These are phyloP conservation scores for Neocrepidodera transversa DNA, from an alignment of 2,888 invertebrate species.

Conservation along the genomic window DNA sequence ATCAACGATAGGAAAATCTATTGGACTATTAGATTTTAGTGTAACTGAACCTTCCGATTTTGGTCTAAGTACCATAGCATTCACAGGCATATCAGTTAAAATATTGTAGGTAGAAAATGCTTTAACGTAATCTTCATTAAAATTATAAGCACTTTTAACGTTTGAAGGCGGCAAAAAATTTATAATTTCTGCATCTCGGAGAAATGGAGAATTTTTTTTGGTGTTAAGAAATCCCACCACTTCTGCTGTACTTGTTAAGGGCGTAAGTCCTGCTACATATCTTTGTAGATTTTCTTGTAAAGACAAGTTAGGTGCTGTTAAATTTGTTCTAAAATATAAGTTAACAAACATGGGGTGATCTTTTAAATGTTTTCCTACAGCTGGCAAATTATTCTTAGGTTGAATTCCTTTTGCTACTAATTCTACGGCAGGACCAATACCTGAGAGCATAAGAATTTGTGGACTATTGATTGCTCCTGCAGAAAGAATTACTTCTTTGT, in stretches of 20 bases:
- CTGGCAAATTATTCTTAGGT: slow-evolving; percentile 13
- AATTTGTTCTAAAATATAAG: slow-evolving; percentile 5
- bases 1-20: slow-evolving; percentile 50
- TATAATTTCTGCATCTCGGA: slow-evolving; percentile 7
- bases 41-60: slow-evolving; percentile 49
- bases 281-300: too few relatives aligned
- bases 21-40: too few relatives aligned
- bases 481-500: slow-evolving; percentile 68
- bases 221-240: slow-evolving; percentile 8
- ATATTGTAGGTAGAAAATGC: slow-evolving; percentile 4
- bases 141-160: neutral
- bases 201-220: neutral
- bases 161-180: neutral
- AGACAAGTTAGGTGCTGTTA: too few relatives aligned
- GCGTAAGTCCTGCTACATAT: too few relatives aligned
- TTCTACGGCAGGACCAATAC: slow-evolving; percentile 25
- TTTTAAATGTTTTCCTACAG: slow-evolving; percentile 27
- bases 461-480: slow-evolving; percentile 55
- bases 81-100: slow-evolving; percentile 31
- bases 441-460: slow-evolving; percentile 29
- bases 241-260: too few relatives aligned
- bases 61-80: slow-evolving; percentile 44
- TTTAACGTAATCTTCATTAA: neutral
- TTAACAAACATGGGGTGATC: slow-evolving; percentile 19
- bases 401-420: slow-evolving; percentile 12